Evolutionary conservation across 1,140 invertebrate genomes (phyloP), one percentile per base, ranked within the genome.

Genomic region (Triops cancriformis): DNA sequence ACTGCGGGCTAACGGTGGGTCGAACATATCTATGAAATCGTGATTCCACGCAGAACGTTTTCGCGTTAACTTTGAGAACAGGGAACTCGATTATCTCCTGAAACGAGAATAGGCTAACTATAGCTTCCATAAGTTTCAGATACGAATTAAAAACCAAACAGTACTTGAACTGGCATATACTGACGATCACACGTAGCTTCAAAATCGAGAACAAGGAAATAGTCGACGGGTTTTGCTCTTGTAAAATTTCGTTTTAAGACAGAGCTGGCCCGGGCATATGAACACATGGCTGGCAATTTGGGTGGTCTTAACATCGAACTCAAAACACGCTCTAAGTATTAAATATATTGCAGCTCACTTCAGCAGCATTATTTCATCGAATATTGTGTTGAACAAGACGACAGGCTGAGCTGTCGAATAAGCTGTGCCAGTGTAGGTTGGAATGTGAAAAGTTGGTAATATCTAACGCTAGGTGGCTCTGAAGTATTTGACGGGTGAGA

Each of bases 41-140:
- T 43, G 87, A 83, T 77, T 88, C 86, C 18, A 88, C 80, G 79
- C 87, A 43, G 82, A 88, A 87, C 74, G 86, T 87, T 72, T 81
- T 81, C 0, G 85, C 84, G 79, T 88, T 88, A 1, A 91, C 77
- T 78, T 87, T 89, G 2, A 89, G 78, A 73, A 89, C 89, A 2
- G 90, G 90, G 81, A 91, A 88, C 83, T 91, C 90, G 73, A 91
- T 90, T 14, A 91, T 90, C 85, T 91, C 90, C 85, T 89, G 85
- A 14, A 83, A 84, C 73, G 76, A 77, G 76, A 76, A 80, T 80
- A 42, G 9, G 18, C 43, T 43, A 76, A 79, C 26, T 18, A 26
- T 7, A 37, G 31, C 31, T 6, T n/a, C 80, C 72, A 64, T 64
- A 23, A 3, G n/a, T n/a, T 42, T 41, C 12, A 42, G 26, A 27